These are phyloP conservation scores for Pipistrellus pygmaeus DNA, from an alignment of 2,797 vertebrate species.

Conservation along the genomic window DNA sequence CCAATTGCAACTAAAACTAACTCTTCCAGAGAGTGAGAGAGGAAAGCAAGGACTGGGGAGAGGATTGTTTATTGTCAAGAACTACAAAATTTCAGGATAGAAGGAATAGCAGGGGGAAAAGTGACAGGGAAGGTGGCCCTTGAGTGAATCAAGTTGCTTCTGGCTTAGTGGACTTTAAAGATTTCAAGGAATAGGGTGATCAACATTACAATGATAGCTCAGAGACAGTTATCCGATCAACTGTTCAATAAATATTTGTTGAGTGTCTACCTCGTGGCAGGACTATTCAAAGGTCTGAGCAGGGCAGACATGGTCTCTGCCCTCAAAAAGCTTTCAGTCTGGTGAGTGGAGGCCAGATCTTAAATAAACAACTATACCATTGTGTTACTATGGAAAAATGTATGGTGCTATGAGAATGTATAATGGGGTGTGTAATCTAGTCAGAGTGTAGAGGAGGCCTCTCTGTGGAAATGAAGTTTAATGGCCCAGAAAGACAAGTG, in stretches of 20 bases:
- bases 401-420: neutral
- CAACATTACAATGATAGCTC: neutral
- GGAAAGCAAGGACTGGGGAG: conserved; percentile 1
- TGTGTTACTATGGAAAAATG: neutral
- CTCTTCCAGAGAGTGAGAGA: conserved; percentile 14
- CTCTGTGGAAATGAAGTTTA: neutral
- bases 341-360: neutral
- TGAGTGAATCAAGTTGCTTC: conserved; percentile 16
- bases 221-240: neutral
- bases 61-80: conserved; percentile 29
- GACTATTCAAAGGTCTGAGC: neutral
- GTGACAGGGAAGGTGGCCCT: neutral
- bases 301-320: neutral
- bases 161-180: neutral
- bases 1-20: conserved; percentile 43
- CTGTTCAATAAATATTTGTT: conserved; percentile 1
- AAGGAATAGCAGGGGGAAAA: neutral
- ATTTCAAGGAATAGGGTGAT: conserved; percentile 6
- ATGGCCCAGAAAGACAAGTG: neutral
- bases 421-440: neutral
- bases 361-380: conserved; percentile 17
- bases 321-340: neutral
- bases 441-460: neutral
- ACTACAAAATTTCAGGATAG: neutral
- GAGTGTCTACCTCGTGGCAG: neutral